These are phyloP conservation scores for Contarinia nasturtii DNA, from an alignment of 1,140 invertebrate genomes.

Conservation along the genomic window DNA sequence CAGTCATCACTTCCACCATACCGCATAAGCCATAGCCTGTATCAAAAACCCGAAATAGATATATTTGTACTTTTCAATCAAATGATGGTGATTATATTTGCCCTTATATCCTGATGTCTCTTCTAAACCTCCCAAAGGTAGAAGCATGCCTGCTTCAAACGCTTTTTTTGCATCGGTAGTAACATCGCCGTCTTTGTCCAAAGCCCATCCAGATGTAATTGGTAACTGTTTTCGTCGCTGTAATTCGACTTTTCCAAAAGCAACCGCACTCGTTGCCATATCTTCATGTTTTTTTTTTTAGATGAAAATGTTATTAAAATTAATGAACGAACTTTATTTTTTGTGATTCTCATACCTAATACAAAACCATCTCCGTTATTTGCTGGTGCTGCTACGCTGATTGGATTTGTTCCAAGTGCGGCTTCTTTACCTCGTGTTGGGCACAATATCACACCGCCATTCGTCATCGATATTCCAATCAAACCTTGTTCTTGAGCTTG, in stretches of 20 bases:
- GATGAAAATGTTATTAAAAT: conserved; percentile 28
- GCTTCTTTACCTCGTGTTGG: conserved; percentile 63
- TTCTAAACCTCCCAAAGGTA: conserved; percentile 72
- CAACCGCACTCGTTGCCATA: conserved; percentile 81
- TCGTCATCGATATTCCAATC: conserved; percentile 80
- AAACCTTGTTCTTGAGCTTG: conserved; percentile 55
- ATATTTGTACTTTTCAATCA: too few relatives aligned
- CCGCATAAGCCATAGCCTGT: conserved; percentile 69
- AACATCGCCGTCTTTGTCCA: conserved; percentile 43
- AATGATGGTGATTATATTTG: conserved; percentile 1
- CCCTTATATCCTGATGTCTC: conserved; percentile 62
- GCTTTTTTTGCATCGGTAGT: conserved; percentile 46
- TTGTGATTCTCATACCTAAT: conserved; percentile 66
- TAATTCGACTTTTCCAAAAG: conserved; percentile 56
- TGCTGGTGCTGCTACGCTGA: conserved; percentile 63
- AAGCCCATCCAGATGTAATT: conserved; percentile 70
- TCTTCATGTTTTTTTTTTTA: conserved; percentile 27
- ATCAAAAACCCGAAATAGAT: too few relatives aligned
- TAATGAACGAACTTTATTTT: too few relatives aligned
- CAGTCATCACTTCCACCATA: conserved; percentile 72
- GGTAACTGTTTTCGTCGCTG: conserved; percentile 46
- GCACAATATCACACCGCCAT: conserved; percentile 74
- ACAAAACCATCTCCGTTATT: conserved; percentile 53
- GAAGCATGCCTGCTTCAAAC: conserved; percentile 38
- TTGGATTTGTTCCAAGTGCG: conserved; percentile 77